Evolutionary conservation across 1,140 invertebrate species (phyloP), one percentile per base, ranked within the genome.

Genomic region (Drosophila micromelanica): DNA sequence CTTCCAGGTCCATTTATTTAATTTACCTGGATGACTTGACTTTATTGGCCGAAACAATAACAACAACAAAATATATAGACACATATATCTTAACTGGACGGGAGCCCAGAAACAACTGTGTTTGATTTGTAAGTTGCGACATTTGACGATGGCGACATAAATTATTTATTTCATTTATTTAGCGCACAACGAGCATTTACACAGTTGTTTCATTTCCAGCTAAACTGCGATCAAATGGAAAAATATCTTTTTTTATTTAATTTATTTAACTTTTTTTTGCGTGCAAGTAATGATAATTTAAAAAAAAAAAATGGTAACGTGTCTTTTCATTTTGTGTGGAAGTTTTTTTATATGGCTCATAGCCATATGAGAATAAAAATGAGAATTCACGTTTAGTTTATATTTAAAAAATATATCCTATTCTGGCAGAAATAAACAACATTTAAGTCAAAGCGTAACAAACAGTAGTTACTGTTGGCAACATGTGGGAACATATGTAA

Each of bases 171-270:
- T 64, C 59, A 49, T 56, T 59, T 59, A 73, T 80, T 73, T 59
- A 80, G 78, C 60, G 76, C 68, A 80, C 54, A 63, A 54, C 60
- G 40, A 46, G 45, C 49, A 74, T 86, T 86, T 86, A 55, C 49
- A 87, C 81, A 86, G 81, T 81, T 86, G 81, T 65, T 65, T 76
- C 30, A 37, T 5, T 67, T 68, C 57, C 30, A 52, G n/a, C 23
- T 23, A 23, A 51, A 46, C 30, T 30, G 20, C 17, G 57, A 42
- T 71, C 63, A 45, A 49, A 43, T 76, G 62, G 55, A 70, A 69
- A 69, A 65, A 45, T 37, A 72, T 63, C n/a, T 55, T 35, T 42
- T 48, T 40, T 15, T 32, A 49, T 55, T 54, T n/a, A 45, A 46
- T 38, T 68, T 56, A 37, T 57, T 57, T 65, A 9, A 37, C 12